Conservation (phyloP, 2,113 vertebrate genomes). For the Ancistrus triradiatus region DNA sequence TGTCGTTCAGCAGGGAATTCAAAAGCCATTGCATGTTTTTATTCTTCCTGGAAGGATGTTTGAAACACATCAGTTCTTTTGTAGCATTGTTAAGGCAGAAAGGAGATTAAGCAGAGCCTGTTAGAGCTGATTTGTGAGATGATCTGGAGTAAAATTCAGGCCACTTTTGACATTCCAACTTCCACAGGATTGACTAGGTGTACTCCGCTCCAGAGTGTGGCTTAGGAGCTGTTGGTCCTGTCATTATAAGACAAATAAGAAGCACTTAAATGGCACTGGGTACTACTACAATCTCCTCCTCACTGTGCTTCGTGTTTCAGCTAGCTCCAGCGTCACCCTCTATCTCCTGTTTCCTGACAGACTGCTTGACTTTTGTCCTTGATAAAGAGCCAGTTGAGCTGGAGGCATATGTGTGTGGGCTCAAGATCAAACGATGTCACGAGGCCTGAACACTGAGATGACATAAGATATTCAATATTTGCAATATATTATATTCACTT, state of each 20-base stretch:
- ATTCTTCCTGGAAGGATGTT: no score
- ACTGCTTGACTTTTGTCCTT: slow-evolving; percentile 31
- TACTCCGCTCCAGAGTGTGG: slow-evolving; percentile 6
- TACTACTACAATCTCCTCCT: slow-evolving; percentile 40
- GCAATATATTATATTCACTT: background rate
- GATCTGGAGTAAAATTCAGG: background rate
- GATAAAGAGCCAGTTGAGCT: slow-evolving; percentile 32
- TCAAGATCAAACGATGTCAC: slow-evolving; percentile 40
- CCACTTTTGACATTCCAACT: background rate
- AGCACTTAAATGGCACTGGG: slow-evolving; percentile 39
- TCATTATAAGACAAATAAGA: slow-evolving; percentile 42
- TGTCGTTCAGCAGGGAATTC: background rate
- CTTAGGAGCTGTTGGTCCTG: slow-evolving; percentile 33
- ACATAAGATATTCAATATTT: slow-evolving; percentile 30
- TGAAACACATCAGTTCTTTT: no score
- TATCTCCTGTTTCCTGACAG: slow-evolving; percentile 3
- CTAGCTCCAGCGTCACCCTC: slow-evolving; percentile 10
- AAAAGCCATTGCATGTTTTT: background rate
- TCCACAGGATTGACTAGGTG: slow-evolving; percentile 5
- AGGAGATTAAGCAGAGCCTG: background rate
- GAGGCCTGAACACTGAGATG: slow-evolving; percentile 14
- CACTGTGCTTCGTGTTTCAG: slow-evolving; percentile 27
- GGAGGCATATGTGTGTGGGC: slow-evolving; percentile 22
- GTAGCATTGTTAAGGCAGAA: no score
- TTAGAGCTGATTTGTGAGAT: background rate